Conservation (phyloP, 64 coral and sea anemone genomes). For the Montipora sp. region DNA sequence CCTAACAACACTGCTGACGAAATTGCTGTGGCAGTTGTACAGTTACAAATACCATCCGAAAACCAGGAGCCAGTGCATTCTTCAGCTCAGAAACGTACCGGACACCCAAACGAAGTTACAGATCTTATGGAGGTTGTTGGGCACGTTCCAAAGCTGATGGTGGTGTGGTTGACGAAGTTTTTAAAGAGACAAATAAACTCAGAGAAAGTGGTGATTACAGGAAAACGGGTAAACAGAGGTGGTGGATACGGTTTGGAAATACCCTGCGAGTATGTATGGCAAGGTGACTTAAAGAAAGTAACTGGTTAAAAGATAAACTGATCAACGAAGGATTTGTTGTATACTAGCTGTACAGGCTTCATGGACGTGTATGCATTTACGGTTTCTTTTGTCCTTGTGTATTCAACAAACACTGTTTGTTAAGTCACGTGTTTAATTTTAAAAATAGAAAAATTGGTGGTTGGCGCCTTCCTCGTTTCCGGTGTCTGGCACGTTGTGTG, state of each 20-base stretch:
- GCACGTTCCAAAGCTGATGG: too few relatives aligned
- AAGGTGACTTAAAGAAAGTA: not conserved
- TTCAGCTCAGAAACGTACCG: not conserved
- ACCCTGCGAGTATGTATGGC: slow-evolving; percentile 8
- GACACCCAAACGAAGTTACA: slow-evolving; percentile 24
- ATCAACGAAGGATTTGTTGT: not conserved
- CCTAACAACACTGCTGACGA: slow-evolving; percentile 7
- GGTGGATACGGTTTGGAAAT: slow-evolving; percentile 42
- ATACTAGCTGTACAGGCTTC: not conserved
- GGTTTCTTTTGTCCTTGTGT: slow-evolving; percentile 1
- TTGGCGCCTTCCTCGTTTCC: not conserved
- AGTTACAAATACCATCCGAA: not conserved
- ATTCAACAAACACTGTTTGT: not conserved
- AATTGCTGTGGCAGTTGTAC: slow-evolving; percentile 34
- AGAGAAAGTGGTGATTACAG: slow-evolving; percentile 32
- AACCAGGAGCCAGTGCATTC: not conserved
- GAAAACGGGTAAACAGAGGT: slow-evolving; percentile 46
- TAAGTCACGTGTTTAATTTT: not conserved
- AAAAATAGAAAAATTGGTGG: slow-evolving; percentile 4
- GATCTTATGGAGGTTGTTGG: slow-evolving; percentile 20
- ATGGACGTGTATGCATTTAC: not conserved
- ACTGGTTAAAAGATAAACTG: not conserved
- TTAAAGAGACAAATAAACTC: slow-evolving; percentile 39
- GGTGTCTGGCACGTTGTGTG: not conserved
- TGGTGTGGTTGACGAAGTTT: not conserved